Evolutionary conservation across 2,113 vertebrate species (phyloP), one percentile per base, ranked within the genome.

Genomic region (Melanostigma gelatinosum): DNA sequence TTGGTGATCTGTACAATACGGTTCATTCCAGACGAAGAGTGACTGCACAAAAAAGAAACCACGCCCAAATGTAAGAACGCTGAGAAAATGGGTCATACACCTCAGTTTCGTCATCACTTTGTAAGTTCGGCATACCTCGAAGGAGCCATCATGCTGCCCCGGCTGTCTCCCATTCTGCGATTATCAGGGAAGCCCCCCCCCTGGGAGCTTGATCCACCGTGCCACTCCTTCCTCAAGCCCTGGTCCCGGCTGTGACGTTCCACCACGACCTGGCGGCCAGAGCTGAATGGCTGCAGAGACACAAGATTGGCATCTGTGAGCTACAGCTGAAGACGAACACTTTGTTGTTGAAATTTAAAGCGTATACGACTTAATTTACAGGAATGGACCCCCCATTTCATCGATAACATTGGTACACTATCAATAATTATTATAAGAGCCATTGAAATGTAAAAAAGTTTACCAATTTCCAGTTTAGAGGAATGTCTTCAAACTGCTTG

Each of bases 1-100:
- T 96, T 97, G 80, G 97, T 96, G 91, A 99, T 98, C 93, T 97
- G 98, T 92, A 98, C 97, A 92, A 99, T 97, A 93, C 98, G 95
- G 94, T 97, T 98, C 88, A 99, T 96, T 84, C 97, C 97, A 70
- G 96, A 95, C 0, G 97, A 94, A 8, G 95, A 97, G 86, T 97
- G 97, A 92, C 96, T 98, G 93, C 80, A 84, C 83, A 91, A 67
- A 91, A 32, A 58, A 72, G 4, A 73, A 12, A 79, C 16, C 77
- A 40, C 72, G 3, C 3, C n/a, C 3, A 42, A 1, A 48, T 72
- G 10, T 34, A 6, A 88, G 24, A 58, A 0, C 1, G 34, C 22
- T 36, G 54, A 13, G 4, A 66, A 24, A 12, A 16, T 38, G 6
- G 54, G 8, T 64, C 46, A 36, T 6, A 9, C 24, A 4, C 3